phyloP scores from a whole-genome alignment of 1,140 invertebrate genomes.

The Dreissena rostriformis region DNA sequence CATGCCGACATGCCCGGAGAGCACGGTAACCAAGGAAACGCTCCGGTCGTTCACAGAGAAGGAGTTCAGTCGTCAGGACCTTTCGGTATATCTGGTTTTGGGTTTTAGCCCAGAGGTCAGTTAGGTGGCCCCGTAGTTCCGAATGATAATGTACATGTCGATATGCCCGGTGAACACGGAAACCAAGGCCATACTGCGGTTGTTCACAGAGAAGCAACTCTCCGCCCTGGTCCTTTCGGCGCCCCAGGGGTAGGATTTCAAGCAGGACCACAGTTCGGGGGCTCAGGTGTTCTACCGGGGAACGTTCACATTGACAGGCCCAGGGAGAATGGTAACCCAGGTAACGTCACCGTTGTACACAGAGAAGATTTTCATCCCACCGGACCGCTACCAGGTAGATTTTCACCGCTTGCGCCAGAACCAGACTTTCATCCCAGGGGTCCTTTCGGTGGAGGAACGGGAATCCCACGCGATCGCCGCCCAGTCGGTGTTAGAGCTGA shows the following conservation, averaged over 20 bases:
- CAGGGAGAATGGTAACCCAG: background rate
- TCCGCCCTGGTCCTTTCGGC: background rate
- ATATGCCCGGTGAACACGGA: background rate
- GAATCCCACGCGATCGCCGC: too few relatives aligned
- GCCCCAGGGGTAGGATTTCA: background rate
- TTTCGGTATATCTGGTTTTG: background rate
- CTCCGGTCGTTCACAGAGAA: background rate
- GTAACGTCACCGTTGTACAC: background rate
- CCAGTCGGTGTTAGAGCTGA: background rate
- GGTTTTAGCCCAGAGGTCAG: background rate
- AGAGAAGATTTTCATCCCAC: background rate
- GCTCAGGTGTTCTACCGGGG: background rate
- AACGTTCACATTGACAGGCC: background rate
- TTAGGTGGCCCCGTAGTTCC: background rate
- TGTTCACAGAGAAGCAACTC: background rate
- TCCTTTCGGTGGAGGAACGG: background rate
- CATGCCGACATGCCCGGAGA: slow-evolving; percentile 4
- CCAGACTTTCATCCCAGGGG: background rate
- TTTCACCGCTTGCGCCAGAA: background rate
- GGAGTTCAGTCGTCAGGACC: background rate
- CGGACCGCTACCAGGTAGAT: background rate
- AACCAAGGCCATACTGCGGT: background rate
- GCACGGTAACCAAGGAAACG: background rate
- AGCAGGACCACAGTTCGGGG: background rate
- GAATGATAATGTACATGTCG: background rate